Evolutionary conservation across 2,888 invertebrate genomes (phyloP).

Genomic region (Lysandra bellargus): DNA sequence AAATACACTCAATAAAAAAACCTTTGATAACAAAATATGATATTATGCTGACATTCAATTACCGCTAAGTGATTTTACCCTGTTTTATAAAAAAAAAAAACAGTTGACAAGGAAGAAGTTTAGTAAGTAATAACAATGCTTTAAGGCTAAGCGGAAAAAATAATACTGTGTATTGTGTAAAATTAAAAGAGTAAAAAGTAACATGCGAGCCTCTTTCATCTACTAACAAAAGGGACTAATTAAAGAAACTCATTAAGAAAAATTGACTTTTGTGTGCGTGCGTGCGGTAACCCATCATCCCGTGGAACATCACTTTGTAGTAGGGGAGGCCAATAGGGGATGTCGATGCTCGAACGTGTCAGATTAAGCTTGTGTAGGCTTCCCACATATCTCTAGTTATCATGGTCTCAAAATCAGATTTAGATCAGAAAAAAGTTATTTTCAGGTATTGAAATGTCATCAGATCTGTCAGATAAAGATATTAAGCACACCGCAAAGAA

Average conservation of each 20-base stretch:
- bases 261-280: neutral
- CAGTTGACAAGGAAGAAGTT: neutral
- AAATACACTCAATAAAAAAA: no score
- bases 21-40: no score
- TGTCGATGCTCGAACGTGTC: no score
- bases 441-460: no score
- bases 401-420: no score
- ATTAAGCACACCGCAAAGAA: no score
- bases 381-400: no score
- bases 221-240: slow-evolving; percentile 1
- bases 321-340: no score
- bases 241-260: slow-evolving; percentile 22
- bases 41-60: neutral
- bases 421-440: no score
- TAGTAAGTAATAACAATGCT: neutral
- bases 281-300: neutral
- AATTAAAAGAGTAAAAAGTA: neutral
- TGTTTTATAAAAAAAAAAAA: neutral
- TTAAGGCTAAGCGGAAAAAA: slow-evolving; percentile 2
- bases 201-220: neutral
- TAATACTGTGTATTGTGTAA: slow-evolving; percentile 1
- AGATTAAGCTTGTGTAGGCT: no score
- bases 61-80: neutral
- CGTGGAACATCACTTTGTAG: no score
- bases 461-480: no score